phyloP scores from a whole-genome alignment of 2,113 vertebrate species.

The Ptilonorhynchus violaceus region DNA sequence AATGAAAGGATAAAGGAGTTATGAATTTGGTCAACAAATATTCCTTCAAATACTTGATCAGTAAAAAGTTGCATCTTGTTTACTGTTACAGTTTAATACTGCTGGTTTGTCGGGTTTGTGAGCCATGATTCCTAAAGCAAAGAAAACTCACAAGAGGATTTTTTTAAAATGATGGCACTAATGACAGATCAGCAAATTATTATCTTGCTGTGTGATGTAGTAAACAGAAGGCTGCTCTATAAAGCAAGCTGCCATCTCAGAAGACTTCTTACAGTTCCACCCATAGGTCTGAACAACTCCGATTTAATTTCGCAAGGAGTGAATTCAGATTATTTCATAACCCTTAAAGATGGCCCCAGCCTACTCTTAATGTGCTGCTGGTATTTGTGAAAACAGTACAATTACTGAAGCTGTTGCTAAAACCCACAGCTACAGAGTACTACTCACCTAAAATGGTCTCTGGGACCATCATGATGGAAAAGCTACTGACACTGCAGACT shows the following conservation, averaged over 20 bases:
- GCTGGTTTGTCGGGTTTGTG: background rate
- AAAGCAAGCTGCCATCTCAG: slow-evolving; percentile 60
- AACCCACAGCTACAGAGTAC: slow-evolving; percentile 47
- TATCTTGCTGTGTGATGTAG: slow-evolving; percentile 35
- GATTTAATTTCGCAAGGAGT: slow-evolving; percentile 64
- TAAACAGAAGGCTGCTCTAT: slow-evolving; percentile 37
- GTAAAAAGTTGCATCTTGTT: background rate
- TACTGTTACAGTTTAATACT: background rate
- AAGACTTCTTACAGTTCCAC: slow-evolving; percentile 55
- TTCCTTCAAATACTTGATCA: background rate
- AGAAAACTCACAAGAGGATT: background rate
- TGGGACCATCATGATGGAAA: slow-evolving; percentile 56
- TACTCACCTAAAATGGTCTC: slow-evolving; percentile 54
- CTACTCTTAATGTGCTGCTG: slow-evolving; percentile 59
- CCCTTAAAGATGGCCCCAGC: slow-evolving; percentile 56
- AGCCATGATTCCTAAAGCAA: background rate
- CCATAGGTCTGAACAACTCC: slow-evolving; percentile 47
- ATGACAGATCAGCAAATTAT: slow-evolving; percentile 54
- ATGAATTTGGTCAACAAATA: background rate
- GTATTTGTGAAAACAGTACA: slow-evolving; percentile 64
- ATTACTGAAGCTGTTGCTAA: slow-evolving; percentile 60
- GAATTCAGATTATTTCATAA: slow-evolving; percentile 67
- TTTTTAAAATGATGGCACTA: background rate
- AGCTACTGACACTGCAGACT: slow-evolving; percentile 60
- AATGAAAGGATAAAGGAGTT: background rate